Evolutionary conservation across 2,797 vertebrate species (phyloP), one percentile per base, ranked within the genome.

Genomic region (Lateolabrax maculatus): DNA sequence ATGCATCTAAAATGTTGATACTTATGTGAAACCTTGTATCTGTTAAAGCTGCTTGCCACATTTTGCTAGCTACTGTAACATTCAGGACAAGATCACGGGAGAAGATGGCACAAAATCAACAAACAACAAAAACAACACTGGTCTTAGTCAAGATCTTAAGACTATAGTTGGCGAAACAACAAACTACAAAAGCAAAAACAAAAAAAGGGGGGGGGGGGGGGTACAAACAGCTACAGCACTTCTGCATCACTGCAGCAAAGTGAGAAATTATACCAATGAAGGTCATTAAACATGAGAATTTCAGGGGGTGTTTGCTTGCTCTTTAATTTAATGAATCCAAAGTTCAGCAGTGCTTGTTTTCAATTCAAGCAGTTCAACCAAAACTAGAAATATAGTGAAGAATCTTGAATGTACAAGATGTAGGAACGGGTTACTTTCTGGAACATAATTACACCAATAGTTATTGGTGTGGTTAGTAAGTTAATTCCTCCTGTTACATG

Each of bases 1-100:
- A 46, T 23, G 37, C 9, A 21, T 63, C 2, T 61, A 16, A 31
- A 49, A 25, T 48, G 55, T 13, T 11, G 29, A 48, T 46, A 53
- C 12, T 25, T 37, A n/a, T n/a, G n/a, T n/a, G 27, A 67, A 81
- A 27, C 41, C 18, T 41, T 83, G n/a, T 36, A 39, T 55, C 34
- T 67, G 7, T 63, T 39, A 27, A 46, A 64, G 46, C 39, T 25
- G 16, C 27, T 64, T 46, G 29, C n/a, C 44, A 57, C 21, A 10
- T 78, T 2, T 2, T 62, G 27, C 29, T 43, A 51, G 34, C 9
- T 23, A 19, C 36, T 62, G 4, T 51, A 67, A 60, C 10, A 25
- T 29, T 49, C 43, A 52, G 61, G 19, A 0, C 2, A 34, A 46
- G 44, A 43, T 68, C 55, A 52, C n/a, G n/a, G n/a, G n/a, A n/a